Evolutionary conservation across 1,140 invertebrate species (phyloP).

Genomic region (Protaetia brevitarsis): DNA sequence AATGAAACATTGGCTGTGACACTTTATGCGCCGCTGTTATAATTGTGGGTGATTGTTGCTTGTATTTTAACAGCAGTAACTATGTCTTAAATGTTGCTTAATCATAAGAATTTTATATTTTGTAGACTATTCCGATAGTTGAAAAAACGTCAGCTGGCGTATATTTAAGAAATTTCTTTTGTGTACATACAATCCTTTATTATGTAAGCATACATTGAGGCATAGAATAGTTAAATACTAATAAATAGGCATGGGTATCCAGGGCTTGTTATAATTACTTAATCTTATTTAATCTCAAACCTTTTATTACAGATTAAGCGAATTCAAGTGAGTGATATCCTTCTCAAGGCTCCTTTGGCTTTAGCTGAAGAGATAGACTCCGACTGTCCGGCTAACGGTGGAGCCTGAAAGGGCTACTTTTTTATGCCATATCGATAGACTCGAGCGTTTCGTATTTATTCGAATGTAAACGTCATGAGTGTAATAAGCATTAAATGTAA

Average conservation of each 20-base stretch:
- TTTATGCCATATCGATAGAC: conserved; percentile 18
- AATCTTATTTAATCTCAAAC: neutral
- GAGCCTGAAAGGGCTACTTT: conserved; percentile 19
- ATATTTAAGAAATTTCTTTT: no score
- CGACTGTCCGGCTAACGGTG: conserved; percentile 24
- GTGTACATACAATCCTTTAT: no score
- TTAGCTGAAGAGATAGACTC: conserved; percentile 39
- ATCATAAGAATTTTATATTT: no score
- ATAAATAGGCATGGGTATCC: neutral
- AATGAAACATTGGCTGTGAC: no score
- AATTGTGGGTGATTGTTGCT: no score
- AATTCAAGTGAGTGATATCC: conserved; percentile 41
- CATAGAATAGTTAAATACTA: neutral
- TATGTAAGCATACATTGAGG: no score
- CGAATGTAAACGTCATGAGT: neutral
- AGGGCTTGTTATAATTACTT: neutral
- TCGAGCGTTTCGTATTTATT: conserved; percentile 15
- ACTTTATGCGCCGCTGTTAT: no score
- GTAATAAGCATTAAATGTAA: neutral
- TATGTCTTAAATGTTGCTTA: no score
- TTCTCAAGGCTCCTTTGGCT: conserved; percentile 40
- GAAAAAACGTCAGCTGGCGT: no score
- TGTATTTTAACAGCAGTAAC: no score
- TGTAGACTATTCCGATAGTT: no score
- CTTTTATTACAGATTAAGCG: conserved; percentile 41